Evolutionary conservation across 2,888 invertebrate genomes (phyloP), one percentile per base, ranked within the genome.

Genomic region (Tetramorium bicarinatum): DNA sequence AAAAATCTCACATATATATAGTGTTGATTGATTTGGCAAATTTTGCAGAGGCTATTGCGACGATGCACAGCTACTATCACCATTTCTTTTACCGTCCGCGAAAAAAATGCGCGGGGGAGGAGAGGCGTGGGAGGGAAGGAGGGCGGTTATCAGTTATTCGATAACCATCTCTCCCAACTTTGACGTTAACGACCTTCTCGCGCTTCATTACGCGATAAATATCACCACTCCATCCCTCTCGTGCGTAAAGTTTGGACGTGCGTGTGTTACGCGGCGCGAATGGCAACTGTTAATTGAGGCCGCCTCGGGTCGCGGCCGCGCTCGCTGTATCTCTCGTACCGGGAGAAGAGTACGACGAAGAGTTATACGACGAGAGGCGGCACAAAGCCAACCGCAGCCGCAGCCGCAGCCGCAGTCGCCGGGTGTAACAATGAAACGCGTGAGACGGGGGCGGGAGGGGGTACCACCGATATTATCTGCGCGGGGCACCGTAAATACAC

Each of bases 171-270:
- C 29, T 54, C 6, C 49, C 79, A 69, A 69, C 69, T 79, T 79
- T 79, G 69, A 69, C 79, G 56, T 79, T 69, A 79, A 69, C 79
- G 69, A 79, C 44, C 69, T 69, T 56, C 54, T 67, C 54, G 59
- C 56, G 66, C 72, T 82, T 76, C 75, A 71, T 75, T 82, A 82
- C 52, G 67, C 82, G 69, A 84, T 84, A 82, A 84, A 84, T 82
- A 82, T 34, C 38, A 41, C 56, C 44, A 34, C 47, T 38, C 29
- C 44, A 3, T 15, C 41, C 38, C 18, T 11, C 18, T 41, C 41
- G 56, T 79, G 56, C 79, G 79, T 69, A 56, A 79, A 79, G 79
- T 79, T 79, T 69, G 69, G 56, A 56, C 66, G 64, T 61, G 34
- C 34, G 61, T 56, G 77, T n/a, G n/a, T n/a, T n/a, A n/a, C 41